These are phyloP conservation scores for Lasiurus cinereus DNA, from an alignment of 2,113 vertebrate genomes.

Conservation along the genomic window DNA sequence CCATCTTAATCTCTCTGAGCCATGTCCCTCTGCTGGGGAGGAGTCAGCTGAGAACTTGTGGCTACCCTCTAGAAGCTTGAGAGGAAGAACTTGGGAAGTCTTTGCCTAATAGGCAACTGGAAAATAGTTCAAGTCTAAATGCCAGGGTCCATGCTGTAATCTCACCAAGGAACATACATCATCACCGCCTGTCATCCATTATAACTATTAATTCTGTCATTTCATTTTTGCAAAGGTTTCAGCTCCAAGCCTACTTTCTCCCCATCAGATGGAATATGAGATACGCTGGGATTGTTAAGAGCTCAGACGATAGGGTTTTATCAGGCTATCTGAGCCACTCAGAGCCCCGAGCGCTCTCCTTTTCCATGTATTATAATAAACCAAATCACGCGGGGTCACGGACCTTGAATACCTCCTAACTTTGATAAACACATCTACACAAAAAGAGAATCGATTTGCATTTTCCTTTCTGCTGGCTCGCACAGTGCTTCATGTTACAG, in stretches of 20 bases:
- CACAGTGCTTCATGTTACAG: constrained; percentile 83
- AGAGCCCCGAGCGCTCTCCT: neutral
- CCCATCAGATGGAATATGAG: constrained; percentile 71
- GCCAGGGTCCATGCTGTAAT: constrained; percentile 65
- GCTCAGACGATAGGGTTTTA: constrained; percentile 72
- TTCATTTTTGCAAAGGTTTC: constrained; percentile 76
- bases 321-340: constrained; percentile 73
- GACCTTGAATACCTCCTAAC: constrained; percentile 81
- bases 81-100: constrained; percentile 75
- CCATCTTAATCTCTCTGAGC: constrained; percentile 73
- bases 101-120: constrained; percentile 71
- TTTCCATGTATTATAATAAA: constrained; percentile 76
- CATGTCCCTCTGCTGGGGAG: constrained; percentile 55
- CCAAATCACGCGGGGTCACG: constrained; percentile 81
- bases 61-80: constrained; percentile 47
- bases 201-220: constrained; percentile 64
- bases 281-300: constrained; percentile 72
- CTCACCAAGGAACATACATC: constrained; percentile 66
- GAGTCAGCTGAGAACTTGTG: neutral
- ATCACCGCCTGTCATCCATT: neutral
- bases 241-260: constrained; percentile 49
- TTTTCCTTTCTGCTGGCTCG: constrained; percentile 87
- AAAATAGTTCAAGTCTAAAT: constrained; percentile 74
- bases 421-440: constrained; percentile 85
- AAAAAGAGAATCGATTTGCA: constrained; percentile 85